Conservation (phyloP, 2,888 invertebrate species). For the Drosophila silvestris region DNA sequence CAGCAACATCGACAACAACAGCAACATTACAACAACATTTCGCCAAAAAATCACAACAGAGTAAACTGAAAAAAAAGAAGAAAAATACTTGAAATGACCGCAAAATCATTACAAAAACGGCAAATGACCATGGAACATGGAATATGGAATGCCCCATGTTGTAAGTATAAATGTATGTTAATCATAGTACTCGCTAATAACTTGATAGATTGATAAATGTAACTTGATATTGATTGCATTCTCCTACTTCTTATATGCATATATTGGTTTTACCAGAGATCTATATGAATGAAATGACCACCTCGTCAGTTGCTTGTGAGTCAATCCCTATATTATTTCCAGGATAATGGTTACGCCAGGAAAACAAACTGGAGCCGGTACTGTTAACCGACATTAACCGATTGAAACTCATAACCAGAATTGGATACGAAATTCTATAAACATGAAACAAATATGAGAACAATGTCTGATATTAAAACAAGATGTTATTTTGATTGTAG, state of each 20-base stretch:
- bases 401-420: background rate
- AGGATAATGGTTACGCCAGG: background rate
- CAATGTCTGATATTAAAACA: background rate
- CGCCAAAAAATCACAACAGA: constrained; percentile 17
- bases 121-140: constrained; percentile 36
- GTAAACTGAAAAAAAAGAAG: constrained; percentile 2
- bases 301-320: background rate
- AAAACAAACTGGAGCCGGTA: background rate
- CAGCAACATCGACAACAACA: constrained; percentile 34
- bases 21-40: constrained; percentile 29
- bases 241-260: constrained; percentile 1
- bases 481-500: background rate
- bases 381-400: background rate
- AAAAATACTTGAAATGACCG: constrained; percentile 26
- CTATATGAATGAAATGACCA: background rate
- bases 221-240: constrained; percentile 28
- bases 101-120: constrained; percentile 47
- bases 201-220: constrained; percentile 23
- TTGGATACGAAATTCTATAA: background rate
- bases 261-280: background rate
- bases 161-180: background rate
- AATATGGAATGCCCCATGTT: constrained; percentile 15
- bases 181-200: constrained; percentile 10
- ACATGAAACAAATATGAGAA: background rate
- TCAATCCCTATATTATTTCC: background rate